Evolutionary conservation across 2,888 invertebrate species (phyloP), one percentile per base, ranked within the genome.

Genomic region (Melinaea menophilus): DNA sequence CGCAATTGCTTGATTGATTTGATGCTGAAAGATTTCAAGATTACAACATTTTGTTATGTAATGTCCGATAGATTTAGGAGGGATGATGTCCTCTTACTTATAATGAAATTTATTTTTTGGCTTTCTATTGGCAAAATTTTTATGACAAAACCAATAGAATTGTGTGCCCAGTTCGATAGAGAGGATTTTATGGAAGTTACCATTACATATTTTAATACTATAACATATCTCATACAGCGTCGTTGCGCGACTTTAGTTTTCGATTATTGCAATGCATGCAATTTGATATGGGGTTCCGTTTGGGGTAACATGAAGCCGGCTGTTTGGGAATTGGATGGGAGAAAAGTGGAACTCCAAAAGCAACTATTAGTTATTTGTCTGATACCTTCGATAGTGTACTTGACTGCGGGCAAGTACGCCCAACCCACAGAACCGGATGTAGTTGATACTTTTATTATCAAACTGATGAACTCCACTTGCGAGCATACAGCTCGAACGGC

Each of bases 311-410:
- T 75, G 22, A 73, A 80, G n/a, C 70, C 75, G 2, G 74, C 75
- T 2, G 70, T 72, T 47, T 72, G 73, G 51, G 69, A 76, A 34
- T 63, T 71, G 3, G 67, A 76, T 46, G 79, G 77, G 0, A 77
- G 75, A 45, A 81, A 78, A 45, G 69, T 81, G 11, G 78, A 91
- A 41, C 85, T 93, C 64, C 92, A 93, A 71, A 92, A 93, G 74
- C 93, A 94, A 77, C 81, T 94, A 69, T 78, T 94, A 33, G 86
- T 92, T 58, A 87, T 93, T 68, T 92, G 94, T 76, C 81, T 95
- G 12, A 79, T 94, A 55, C 95, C 96, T 0, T 77, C 94, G 41
- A 78, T 93, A 41, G 75, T 82, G 9, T 89, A 88, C 64, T 78
- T 83, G 45, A 81, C 73, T 3, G 54, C 62, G 35, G 70, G 74